A percentile compares a stretch with the other conserved stretches of the same genome.
phyloP scores from a whole-genome alignment of 2,113 vertebrate species.

The Nycticorax nycticorax region DNA sequence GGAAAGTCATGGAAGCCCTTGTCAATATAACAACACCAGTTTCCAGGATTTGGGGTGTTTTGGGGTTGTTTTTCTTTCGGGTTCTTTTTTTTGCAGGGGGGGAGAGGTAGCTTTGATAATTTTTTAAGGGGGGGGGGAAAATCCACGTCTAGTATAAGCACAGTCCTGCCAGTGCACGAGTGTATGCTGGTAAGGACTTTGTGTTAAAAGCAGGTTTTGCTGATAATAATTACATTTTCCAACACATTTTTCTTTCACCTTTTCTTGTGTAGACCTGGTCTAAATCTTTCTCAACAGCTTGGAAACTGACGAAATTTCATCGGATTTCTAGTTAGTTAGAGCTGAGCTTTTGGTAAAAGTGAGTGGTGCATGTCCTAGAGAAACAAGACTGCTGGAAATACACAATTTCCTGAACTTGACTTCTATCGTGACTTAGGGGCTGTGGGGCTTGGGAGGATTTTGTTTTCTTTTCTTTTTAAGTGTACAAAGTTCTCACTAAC shows the following conservation, averaged over 20 bases:
- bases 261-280: background rate
- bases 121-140: background rate
- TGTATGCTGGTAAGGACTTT: background rate
- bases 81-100: rapidly evolving
- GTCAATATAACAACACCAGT: too few relatives aligned
- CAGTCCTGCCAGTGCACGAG: background rate
- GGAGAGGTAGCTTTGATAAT: background rate
- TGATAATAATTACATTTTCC: background rate
- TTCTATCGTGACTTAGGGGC: background rate
- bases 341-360: background rate
- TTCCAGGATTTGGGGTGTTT: background rate
- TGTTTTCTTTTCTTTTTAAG: background rate
- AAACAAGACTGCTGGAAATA: background rate
- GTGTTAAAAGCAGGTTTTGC: background rate
- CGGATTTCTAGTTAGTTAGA: background rate
- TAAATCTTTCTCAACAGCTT: background rate
- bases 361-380: background rate
- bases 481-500: background rate
- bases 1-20: background rate
- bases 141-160: background rate
- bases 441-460: background rate
- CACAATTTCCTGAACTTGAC: background rate
- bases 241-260: rapidly evolving
- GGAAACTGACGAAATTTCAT: background rate
- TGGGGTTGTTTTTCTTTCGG: background rate